Evolutionary conservation across 1,140 invertebrate species (phyloP).

Genomic region (Drosophila sp.): DNA sequence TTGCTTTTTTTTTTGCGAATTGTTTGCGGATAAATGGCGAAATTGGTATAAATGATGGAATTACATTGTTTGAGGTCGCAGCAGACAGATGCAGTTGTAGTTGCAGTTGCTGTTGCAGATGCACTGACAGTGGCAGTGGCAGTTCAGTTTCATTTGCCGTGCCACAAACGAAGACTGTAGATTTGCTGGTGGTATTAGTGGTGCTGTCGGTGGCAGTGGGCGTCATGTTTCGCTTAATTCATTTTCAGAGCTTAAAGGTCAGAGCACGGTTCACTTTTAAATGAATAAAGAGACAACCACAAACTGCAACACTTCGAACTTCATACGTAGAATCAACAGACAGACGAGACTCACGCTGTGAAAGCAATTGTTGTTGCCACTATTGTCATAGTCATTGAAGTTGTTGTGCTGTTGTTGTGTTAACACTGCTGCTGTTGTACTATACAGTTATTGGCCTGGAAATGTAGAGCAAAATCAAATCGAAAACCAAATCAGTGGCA

Average conservation of each 20-base stretch:
- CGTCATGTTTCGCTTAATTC: slow-evolving; percentile 42
- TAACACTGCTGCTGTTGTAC: too few relatives aligned
- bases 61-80: slow-evolving; percentile 79
- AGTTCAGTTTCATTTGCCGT: not conserved
- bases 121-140: slow-evolving; percentile 17
- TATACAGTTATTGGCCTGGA: slow-evolving; percentile 31
- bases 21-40: slow-evolving; percentile 82
- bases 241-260: slow-evolving; percentile 39
- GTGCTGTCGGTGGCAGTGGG: slow-evolving; percentile 14
- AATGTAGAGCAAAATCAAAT: slow-evolving; percentile 23
- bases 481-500: slow-evolving; percentile 17
- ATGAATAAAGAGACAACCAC: slow-evolving; percentile 48
- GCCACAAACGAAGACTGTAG: not conserved
- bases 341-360: slow-evolving; percentile 9
- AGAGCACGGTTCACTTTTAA: slow-evolving; percentile 7
- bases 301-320: slow-evolving; percentile 41
- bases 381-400: slow-evolving; percentile 6
- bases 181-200: not conserved
- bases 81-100: slow-evolving; percentile 34
- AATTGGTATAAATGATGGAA: slow-evolving; percentile 84
- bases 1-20: slow-evolving; percentile 60
- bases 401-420: too few relatives aligned
- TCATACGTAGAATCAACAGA: slow-evolving; percentile 7
- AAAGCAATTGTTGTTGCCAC: slow-evolving; percentile 13
- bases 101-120: not conserved